Conservation (phyloP, 2,797 vertebrate species). For the Alauda arvensis region DNA sequence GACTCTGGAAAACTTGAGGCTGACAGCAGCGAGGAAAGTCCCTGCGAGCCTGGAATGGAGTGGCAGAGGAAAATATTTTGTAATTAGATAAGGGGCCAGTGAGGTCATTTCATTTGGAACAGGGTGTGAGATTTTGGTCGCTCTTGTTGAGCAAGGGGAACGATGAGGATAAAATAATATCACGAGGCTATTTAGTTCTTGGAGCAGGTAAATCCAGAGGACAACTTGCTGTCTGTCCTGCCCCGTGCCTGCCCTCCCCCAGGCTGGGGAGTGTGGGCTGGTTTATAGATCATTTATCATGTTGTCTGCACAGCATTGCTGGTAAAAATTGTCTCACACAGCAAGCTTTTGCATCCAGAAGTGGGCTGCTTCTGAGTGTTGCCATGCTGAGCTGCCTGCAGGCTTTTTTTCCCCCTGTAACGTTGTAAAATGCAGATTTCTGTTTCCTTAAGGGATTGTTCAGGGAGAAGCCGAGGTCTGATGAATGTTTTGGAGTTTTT, state of each 20-base stretch:
- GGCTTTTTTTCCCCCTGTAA: neutral
- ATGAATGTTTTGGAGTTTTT: neutral
- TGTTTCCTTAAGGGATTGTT: neutral
- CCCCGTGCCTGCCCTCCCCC: neutral
- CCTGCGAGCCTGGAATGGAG: neutral
- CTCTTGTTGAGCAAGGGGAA: neutral
- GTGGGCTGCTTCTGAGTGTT: neutral
- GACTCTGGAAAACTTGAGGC: constrained; percentile 5
- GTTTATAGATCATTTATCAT: neutral
- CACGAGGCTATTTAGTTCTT: neutral
- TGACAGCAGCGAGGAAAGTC: neutral
- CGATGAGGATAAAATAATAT: neutral
- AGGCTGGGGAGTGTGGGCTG: neutral
- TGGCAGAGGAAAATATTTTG: constrained; percentile 1
- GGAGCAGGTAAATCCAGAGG: neutral
- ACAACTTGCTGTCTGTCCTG: neutral
- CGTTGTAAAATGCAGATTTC: neutral
- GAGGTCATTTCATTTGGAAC: neutral
- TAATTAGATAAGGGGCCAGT: constrained; percentile 3
- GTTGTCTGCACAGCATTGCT: neutral
- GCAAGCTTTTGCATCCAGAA: neutral
- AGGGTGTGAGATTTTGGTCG: neutral
- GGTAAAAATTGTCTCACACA: neutral
- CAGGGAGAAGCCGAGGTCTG: neutral
- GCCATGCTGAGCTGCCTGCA: neutral